These are phyloP conservation scores for Euplagia quadripunctaria DNA, from an alignment of 2,888 invertebrate species.

Conservation along the genomic window DNA sequence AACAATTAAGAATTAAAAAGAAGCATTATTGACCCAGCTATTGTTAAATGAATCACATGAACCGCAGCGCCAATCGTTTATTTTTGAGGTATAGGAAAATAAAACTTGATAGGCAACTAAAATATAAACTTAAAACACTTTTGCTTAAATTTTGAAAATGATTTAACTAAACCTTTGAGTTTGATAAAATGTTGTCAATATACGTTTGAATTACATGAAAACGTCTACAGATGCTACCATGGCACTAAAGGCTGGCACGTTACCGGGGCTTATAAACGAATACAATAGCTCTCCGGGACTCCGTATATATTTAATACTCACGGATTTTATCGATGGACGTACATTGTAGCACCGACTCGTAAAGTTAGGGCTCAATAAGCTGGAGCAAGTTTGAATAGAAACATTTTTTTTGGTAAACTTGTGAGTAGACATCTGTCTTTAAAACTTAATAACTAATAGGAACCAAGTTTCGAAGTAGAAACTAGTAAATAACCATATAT, in stretches of 20 bases:
- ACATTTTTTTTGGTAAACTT: neutral
- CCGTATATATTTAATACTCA: conserved; percentile 37
- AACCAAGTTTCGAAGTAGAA: no score
- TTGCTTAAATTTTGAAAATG: neutral
- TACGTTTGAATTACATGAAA: conserved; percentile 57
- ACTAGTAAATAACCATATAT: no score
- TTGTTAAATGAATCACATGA: no score
- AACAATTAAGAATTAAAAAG: no score
- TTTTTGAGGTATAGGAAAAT: no score
- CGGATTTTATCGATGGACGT: conserved; percentile 32
- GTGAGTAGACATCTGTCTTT: neutral
- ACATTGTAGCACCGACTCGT: conserved; percentile 32
- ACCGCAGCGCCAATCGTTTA: no score
- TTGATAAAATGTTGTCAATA: conserved; percentile 51
- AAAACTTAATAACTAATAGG: no score
- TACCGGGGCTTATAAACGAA: conserved; percentile 56
- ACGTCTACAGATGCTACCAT: conserved; percentile 66
- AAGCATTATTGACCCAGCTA: no score
- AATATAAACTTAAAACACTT: no score
- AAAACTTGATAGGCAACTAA: no score
- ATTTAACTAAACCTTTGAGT: neutral
- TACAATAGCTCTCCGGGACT: conserved; percentile 59
- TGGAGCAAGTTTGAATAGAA: conserved; percentile 2
- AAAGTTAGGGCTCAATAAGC: conserved; percentile 4
- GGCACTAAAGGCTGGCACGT: conserved; percentile 52